These are phyloP conservation scores for Nesoenas mayeri DNA, from an alignment of 2,113 vertebrate genomes.

Conservation along the genomic window DNA sequence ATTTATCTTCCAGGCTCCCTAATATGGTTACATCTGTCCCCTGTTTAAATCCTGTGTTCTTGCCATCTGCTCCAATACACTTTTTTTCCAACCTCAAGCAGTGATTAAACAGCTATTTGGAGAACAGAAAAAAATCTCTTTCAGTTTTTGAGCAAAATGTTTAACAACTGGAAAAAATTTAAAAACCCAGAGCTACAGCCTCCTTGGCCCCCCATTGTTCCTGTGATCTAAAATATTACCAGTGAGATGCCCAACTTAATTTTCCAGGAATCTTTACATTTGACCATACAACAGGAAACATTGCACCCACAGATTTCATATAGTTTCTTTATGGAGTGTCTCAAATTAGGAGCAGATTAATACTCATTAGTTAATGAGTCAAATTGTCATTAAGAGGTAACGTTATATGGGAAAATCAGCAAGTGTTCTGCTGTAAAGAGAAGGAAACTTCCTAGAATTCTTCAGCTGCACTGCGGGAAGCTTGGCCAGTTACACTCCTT, in stretches of 20 bases:
- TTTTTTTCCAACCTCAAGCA: slow-evolving; percentile 37
- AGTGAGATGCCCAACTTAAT: not conserved
- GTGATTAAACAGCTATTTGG: slow-evolving; percentile 44
- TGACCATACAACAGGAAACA: not conserved
- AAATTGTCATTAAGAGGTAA: not conserved
- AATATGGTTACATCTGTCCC: slow-evolving; percentile 71
- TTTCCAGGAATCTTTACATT: not conserved
- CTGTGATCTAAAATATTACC: not conserved
- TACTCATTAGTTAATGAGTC: not conserved
- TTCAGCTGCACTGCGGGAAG: not conserved
- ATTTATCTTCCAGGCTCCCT: slow-evolving; percentile 67
- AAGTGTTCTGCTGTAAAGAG: not conserved
- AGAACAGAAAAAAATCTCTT: not conserved
- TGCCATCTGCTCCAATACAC: slow-evolving; percentile 74
- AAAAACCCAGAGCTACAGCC: not conserved
- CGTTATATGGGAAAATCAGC: not conserved
- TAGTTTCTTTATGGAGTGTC: not conserved
- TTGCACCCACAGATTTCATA: not conserved
- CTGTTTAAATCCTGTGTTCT: slow-evolving; percentile 76
- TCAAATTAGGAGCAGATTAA: not conserved
- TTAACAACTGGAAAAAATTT: not conserved
- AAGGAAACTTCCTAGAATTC: slow-evolving; percentile 25
- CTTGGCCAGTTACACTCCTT: not conserved
- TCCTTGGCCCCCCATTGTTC: not conserved
- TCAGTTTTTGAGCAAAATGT: not conserved